phyloP scores from a whole-genome alignment of 2,797 vertebrate genomes.

The Podarcis lilfordi region DNA sequence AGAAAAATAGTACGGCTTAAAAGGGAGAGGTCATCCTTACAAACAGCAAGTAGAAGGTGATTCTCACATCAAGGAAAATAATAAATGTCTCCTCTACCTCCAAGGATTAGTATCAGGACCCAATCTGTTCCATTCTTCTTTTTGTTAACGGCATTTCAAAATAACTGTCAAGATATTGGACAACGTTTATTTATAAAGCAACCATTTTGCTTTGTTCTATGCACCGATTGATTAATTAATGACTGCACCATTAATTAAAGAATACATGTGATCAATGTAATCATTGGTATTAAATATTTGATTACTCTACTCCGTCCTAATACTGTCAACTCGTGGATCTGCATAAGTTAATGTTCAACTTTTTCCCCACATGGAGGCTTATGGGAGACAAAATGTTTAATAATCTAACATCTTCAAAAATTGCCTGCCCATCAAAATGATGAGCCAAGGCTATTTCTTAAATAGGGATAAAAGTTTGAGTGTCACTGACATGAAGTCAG shows the following conservation, averaged over 20 bases:
- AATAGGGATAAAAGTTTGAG: not conserved
- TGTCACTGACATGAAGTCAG: conserved; percentile 10
- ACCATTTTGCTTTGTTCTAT: not conserved
- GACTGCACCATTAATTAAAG: not conserved
- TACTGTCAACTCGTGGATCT: not conserved
- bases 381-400: not conserved
- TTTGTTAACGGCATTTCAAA: no score
- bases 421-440: not conserved
- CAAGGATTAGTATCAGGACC: not conserved
- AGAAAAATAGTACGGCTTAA: not conserved
- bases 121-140: not conserved
- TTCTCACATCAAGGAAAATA: not conserved
- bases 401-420: not conserved
- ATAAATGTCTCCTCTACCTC: not conserved
- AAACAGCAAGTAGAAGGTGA: not conserved
- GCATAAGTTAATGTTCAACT: not conserved
- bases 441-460: not conserved
- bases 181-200: not conserved
- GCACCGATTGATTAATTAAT: not conserved
- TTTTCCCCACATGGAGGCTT: not conserved
- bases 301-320: not conserved
- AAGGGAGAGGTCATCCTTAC: not conserved
- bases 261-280: not conserved
- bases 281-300: not conserved
- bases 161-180: no score